phyloP scores from a whole-genome alignment of 2,797 vertebrate species.

The Pseudomugil tenellus region DNA sequence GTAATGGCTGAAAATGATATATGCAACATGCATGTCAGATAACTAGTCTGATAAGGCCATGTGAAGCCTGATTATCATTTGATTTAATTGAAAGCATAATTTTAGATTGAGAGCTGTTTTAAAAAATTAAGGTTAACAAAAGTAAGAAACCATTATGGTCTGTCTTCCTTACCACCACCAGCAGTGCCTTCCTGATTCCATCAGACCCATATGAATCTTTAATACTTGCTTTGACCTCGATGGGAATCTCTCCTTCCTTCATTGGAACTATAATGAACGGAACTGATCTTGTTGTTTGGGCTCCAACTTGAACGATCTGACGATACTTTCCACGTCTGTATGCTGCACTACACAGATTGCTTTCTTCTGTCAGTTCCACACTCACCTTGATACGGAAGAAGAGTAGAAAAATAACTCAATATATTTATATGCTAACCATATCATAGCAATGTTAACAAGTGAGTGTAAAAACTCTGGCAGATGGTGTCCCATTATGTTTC shows the following conservation, averaged over 20 bases:
- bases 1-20: no score
- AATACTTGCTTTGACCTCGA: slow-evolving; percentile 86
- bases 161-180: slow-evolving; percentile 85
- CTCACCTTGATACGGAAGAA: slow-evolving; percentile 75
- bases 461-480: no score
- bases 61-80: no score
- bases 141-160: neutral
- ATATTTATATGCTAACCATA: no score
- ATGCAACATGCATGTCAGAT: no score
- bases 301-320: slow-evolving; percentile 60
- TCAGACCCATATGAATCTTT: slow-evolving; percentile 57
- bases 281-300: slow-evolving; percentile 67
- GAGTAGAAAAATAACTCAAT: neutral
- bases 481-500: no score
- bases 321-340: slow-evolving; percentile 74
- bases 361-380: slow-evolving; percentile 82
- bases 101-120: neutral
- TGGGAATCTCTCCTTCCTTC: slow-evolving; percentile 62
- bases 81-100: neutral
- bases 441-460: no score
- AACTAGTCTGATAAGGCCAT: no score
- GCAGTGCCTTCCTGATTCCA: slow-evolving; percentile 83
- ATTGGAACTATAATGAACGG: slow-evolving; percentile 87
- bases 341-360: slow-evolving; percentile 84
- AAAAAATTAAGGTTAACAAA: no score